phyloP scores from a whole-genome alignment of 2,113 vertebrate genomes.

The Todiramphus chloris region DNA sequence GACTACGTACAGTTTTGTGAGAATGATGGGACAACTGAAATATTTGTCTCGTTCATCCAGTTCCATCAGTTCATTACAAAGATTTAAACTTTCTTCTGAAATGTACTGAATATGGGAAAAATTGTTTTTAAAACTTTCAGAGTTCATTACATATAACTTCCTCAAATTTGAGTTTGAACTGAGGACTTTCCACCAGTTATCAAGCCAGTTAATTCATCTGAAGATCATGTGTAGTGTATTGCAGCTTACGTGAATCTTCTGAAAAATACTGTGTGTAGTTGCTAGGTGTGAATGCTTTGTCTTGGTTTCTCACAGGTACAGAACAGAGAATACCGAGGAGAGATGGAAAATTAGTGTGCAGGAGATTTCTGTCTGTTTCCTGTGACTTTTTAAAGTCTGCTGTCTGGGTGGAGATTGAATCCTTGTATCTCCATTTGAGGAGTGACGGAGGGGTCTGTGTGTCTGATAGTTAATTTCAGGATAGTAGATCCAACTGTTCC shows the following conservation, averaged over 20 bases:
- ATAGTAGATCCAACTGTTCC: background rate
- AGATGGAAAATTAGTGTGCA: background rate
- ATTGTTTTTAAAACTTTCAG: background rate
- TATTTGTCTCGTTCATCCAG: background rate
- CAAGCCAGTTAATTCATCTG: background rate
- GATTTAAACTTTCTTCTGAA: background rate
- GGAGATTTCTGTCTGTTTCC: background rate
- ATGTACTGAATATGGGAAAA: background rate
- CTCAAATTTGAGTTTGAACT: background rate
- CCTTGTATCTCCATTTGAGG: background rate
- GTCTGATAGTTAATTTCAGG: background rate
- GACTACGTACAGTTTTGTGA: background rate
- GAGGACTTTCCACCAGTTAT: background rate
- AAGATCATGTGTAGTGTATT: background rate
- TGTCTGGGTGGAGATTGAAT: background rate
- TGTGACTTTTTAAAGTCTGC: background rate
- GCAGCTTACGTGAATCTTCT: background rate
- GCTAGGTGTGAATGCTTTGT: background rate
- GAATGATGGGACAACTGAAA: background rate
- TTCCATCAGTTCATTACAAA: background rate
- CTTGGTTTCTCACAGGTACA: background rate
- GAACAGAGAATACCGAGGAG: background rate
- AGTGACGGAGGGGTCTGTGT: background rate
- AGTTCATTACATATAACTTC: background rate
- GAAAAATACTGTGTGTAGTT: background rate